Base-by-base conservation (phyloP, 2,113 vertebrate species). In the Numida meleagris region DNA sequence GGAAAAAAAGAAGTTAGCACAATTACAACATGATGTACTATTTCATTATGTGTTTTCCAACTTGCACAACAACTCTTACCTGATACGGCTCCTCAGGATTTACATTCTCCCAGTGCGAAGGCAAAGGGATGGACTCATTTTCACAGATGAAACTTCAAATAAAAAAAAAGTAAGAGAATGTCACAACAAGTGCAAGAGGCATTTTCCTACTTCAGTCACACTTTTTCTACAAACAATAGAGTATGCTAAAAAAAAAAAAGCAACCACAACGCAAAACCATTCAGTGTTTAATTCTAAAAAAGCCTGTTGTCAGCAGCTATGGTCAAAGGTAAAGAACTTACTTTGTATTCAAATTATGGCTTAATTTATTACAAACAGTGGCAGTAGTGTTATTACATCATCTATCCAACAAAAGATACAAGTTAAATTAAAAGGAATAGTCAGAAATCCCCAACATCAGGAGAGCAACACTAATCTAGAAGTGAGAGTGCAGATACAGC, bases 101-200 rank as follows among this genome's bases (percentile, higher is more conserved):
- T 95, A 99, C 98, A 90, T 98, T 98, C 93, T 99, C 99, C 99
- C 99, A 99, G 91, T 99, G 99, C 14, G 98, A 97, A 5, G 99
- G 99, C 82, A 99, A 96, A 57, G 99, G 99, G 63, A 99, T 98
- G 43, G 99, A 98, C 71, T 98, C 98, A 77, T 99, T 99, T 97
- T 99, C 99, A 98, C 99, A 99, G 96, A 99, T 99, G 83, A 98
- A 99, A 98, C 99, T 99, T 95, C 61, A 96, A 95, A 86, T 8
- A 92, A 65, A 67, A 70, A 75, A 76, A 81, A 71, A 38, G 73
- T 40, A 92, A 90, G 92, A 80, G 53, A 21, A 73, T 31, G 89
- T 94, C 70, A 92, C 42, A 79, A 63, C 48, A 91, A 93, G 61
- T 46, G 81, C 50, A 78, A 12, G 24, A 88, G 31, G n/a, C 29